Evolutionary conservation across 2,888 invertebrate species (phyloP).

Genomic region (Polyploca ridens): DNA sequence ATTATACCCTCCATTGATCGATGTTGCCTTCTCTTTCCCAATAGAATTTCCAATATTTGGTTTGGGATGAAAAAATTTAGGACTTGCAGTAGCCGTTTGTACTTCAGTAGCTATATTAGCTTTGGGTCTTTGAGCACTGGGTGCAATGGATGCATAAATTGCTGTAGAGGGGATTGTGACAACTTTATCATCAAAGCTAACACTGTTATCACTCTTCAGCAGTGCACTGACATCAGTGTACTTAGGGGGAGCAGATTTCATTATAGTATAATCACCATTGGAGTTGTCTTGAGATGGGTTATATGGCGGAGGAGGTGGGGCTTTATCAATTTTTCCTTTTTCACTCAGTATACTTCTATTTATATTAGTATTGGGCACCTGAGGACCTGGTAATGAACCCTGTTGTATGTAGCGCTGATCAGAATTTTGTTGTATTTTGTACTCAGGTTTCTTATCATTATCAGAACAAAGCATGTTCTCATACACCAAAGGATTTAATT

Average conservation of each 20-base stretch:
- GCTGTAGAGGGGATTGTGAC: conserved; percentile 78
- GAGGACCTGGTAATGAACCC: conserved; percentile 73
- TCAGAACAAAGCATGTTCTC: conserved; percentile 81
- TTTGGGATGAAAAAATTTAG: conserved; percentile 84
- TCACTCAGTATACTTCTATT: conserved; percentile 69
- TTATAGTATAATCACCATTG: conserved; percentile 75
- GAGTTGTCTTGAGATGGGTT: conserved; percentile 62
- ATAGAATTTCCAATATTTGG: conserved; percentile 85
- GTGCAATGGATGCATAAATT: conserved; percentile 82
- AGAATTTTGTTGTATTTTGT: conserved; percentile 59
- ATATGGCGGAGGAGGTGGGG: conserved; percentile 80
- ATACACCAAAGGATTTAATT: conserved; percentile 72
- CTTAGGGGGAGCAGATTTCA: conserved; percentile 80
- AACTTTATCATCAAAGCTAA: conserved; percentile 74
- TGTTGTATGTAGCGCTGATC: conserved; percentile 75
- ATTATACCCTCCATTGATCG: conserved; percentile 65
- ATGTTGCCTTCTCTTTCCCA: conserved; percentile 64
- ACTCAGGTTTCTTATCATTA: conserved; percentile 72
- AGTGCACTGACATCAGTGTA: conserved; percentile 77
- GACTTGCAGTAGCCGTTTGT: conserved; percentile 78
- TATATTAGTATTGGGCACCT: conserved; percentile 68
- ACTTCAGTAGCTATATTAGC: conserved; percentile 83
- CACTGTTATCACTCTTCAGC: conserved; percentile 66
- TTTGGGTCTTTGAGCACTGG: conserved; percentile 82
- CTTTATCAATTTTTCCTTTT: conserved; percentile 79